These are phyloP conservation scores for Cheilosia scutellata DNA, from an alignment of 2,888 invertebrate genomes.

Conservation along the genomic window DNA sequence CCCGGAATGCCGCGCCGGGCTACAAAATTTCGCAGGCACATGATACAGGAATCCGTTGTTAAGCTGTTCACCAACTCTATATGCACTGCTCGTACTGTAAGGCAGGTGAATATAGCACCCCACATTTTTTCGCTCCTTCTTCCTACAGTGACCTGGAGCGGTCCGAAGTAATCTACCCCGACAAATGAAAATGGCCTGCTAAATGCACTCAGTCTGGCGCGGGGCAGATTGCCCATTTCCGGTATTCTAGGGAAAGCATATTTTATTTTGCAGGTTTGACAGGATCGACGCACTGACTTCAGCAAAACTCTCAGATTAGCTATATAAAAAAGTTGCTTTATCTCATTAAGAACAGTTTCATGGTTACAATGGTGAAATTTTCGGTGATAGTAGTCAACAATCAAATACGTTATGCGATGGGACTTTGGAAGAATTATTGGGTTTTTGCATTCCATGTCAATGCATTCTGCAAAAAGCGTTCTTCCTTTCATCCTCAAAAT, in stretches of 20 bases:
- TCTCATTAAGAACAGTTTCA: slow-evolving; percentile 60
- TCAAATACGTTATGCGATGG: slow-evolving; percentile 27
- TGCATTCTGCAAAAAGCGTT: not conserved
- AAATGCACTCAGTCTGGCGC: not conserved
- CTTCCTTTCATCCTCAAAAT: not conserved
- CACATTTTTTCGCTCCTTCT: not conserved
- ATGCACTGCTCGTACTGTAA: not conserved
- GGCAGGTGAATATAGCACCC: not conserved
- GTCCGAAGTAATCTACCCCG: not conserved
- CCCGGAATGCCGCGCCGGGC: not conserved
- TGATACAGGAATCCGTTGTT: not conserved
- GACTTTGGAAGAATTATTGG: slow-evolving; percentile 52
- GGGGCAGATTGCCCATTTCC: slow-evolving; percentile 8
- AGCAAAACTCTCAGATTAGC: slow-evolving; percentile 38
- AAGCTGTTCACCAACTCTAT: slow-evolving; percentile 9
- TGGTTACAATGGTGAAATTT: slow-evolving; percentile 53
- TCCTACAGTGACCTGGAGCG: not conserved
- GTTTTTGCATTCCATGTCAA: slow-evolving; percentile 30
- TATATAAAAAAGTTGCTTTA: slow-evolving; percentile 31
- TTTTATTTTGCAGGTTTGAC: slow-evolving; percentile 21
- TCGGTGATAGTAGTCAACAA: slow-evolving; percentile 53
- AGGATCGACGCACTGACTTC: slow-evolving; percentile 43
- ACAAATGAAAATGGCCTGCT: slow-evolving; percentile 1
- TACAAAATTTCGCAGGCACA: slow-evolving; percentile 7
- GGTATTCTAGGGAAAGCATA: not conserved